Evolutionary conservation across 2,888 invertebrate species (phyloP).

Genomic region (Lottia scabra): DNA sequence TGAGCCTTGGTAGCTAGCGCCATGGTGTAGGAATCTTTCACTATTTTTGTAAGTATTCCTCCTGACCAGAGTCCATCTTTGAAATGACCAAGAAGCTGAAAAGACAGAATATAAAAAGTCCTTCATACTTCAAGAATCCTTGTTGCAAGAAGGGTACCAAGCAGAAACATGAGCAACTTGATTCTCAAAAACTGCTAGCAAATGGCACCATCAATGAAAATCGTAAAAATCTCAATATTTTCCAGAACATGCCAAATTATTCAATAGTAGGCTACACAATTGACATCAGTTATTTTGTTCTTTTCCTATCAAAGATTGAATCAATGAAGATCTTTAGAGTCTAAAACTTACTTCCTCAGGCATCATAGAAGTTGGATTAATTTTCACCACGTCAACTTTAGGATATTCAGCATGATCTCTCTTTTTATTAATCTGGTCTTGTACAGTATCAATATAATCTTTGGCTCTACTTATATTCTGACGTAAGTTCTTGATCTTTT

Average conservation of each 20-base stretch:
- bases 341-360: constrained; percentile 53
- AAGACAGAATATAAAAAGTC: no score
- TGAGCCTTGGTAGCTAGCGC: constrained; percentile 52
- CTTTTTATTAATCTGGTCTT: constrained; percentile 25
- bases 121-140: no score
- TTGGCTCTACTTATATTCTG: not conserved
- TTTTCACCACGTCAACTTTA: constrained; percentile 59
- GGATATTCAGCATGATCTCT: constrained; percentile 54
- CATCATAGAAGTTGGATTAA: constrained; percentile 59
- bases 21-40: constrained; percentile 53
- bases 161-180: no score
- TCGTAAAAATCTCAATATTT: no score
- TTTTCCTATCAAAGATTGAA: no score
- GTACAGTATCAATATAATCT: not conserved
- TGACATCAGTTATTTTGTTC: no score
- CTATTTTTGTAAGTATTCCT: constrained; percentile 58
- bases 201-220: no score
- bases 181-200: no score
- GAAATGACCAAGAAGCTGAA: constrained; percentile 60
- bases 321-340: no score
- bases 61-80: constrained; percentile 57
- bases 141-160: no score
- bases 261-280: no score
- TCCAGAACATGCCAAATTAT: no score
- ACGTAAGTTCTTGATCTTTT: not conserved